Evolutionary conservation across 2,888 invertebrate species (phyloP).

Genomic region (Eupsilia transversa): DNA sequence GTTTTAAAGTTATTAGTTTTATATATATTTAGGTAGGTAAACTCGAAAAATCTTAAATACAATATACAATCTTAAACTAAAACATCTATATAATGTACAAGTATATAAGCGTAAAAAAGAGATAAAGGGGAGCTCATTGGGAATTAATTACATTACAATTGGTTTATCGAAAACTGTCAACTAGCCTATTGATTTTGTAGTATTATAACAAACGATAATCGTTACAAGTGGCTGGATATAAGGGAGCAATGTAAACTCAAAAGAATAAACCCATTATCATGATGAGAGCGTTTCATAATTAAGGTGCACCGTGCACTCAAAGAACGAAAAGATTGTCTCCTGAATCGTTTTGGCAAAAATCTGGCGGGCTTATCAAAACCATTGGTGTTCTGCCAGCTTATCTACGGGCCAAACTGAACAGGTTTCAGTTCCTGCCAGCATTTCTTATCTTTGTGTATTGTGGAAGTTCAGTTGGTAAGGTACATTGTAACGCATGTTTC

Average conservation of each 20-base stretch:
- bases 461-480: neutral
- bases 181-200: neutral
- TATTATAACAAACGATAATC: neutral
- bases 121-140: no score
- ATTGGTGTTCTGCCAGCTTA: conserved; percentile 21
- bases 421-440: neutral
- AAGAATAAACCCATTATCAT: neutral
- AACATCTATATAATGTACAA: no score
- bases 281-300: neutral
- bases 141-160: no score
- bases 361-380: neutral
- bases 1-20: no score
- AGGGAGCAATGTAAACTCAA: neutral
- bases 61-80: no score
- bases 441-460: conserved; percentile 16
- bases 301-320: neutral
- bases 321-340: conserved; percentile 4
- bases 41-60: no score
- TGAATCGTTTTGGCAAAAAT: conserved; percentile 4
- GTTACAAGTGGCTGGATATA: neutral
- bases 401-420: neutral
- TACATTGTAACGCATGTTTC: neutral
- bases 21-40: no score
- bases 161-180: neutral
- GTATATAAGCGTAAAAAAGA: no score